These are phyloP conservation scores for Callipepla californica DNA, from an alignment of 2,113 vertebrate genomes.

Conservation along the genomic window DNA sequence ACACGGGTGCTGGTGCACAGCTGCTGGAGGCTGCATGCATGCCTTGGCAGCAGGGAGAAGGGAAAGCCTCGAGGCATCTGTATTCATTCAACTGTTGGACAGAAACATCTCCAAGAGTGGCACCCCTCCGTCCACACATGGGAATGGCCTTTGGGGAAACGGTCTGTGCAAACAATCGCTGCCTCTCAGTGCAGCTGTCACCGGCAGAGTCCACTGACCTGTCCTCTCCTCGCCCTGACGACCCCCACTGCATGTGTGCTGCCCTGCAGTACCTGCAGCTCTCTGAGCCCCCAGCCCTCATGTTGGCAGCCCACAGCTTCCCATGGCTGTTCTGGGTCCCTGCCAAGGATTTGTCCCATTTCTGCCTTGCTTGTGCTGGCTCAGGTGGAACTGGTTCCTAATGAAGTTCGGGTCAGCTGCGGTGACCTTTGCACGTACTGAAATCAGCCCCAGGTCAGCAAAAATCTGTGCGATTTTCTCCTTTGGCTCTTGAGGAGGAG, in stretches of 20 bases:
- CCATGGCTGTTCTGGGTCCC: neutral
- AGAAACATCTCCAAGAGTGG: neutral
- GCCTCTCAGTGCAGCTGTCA: neutral
- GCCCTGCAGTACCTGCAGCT: neutral
- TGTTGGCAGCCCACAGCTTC: rapidly evolving
- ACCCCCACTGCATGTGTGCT: rapidly evolving
- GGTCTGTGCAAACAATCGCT: no score
- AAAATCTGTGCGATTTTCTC: neutral
- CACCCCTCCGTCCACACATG: neutral
- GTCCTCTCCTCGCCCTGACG: rapidly evolving
- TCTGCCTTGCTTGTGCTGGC: no score
- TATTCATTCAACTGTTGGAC: neutral
- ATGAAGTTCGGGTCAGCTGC: neutral
- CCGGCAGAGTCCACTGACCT: neutral
- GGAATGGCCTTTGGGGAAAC: neutral
- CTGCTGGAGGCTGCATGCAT: neutral
- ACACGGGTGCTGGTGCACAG: neutral
- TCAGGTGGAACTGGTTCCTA: neutral
- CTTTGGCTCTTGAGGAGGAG: neutral
- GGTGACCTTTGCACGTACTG: neutral
- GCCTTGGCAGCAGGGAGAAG: neutral
- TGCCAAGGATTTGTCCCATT: neutral
- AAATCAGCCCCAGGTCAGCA: neutral
- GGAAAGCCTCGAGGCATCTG: neutral
- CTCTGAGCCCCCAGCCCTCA: neutral